Evolutionary conservation across 2,888 invertebrate genomes (phyloP).

Genomic region (Microctonus brassicae): DNA sequence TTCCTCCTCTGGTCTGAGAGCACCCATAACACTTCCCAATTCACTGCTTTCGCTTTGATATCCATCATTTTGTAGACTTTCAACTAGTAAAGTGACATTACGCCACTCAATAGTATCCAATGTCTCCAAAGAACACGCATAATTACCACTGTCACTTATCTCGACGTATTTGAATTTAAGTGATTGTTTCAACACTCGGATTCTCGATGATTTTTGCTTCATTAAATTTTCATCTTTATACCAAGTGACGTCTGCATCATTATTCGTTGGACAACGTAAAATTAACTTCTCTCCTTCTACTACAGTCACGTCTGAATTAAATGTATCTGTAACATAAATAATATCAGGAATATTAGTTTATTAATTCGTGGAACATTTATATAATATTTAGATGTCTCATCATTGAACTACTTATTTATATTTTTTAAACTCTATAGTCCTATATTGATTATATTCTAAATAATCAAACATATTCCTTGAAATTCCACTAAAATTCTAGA

Average conservation of each 20-base stretch:
- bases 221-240: slow-evolving; percentile 58
- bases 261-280: slow-evolving; percentile 54
- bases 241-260: slow-evolving; percentile 56
- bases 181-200: slow-evolving; percentile 55
- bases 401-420: not conserved
- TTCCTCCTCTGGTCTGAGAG: slow-evolving; percentile 60
- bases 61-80: slow-evolving; percentile 54
- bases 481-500: slow-evolving; percentile 8
- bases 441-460: not conserved
- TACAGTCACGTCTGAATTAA: slow-evolving; percentile 53
- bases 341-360: not conserved
- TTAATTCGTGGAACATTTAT: not conserved
- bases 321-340: slow-evolving; percentile 50
- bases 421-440: not conserved
- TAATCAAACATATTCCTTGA: not conserved
- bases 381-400: not conserved
- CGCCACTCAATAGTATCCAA: slow-evolving; percentile 54
- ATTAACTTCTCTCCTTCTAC: slow-evolving; percentile 57
- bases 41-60: slow-evolving; percentile 55
- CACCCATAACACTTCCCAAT: slow-evolving; percentile 51
- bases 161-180: slow-evolving; percentile 57
- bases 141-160: slow-evolving; percentile 58
- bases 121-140: slow-evolving; percentile 56
- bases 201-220: slow-evolving; percentile 44
- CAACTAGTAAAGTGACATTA: slow-evolving; percentile 58